phyloP scores from a whole-genome alignment of 2,888 invertebrate species.

The Camponotus fellah region DNA sequence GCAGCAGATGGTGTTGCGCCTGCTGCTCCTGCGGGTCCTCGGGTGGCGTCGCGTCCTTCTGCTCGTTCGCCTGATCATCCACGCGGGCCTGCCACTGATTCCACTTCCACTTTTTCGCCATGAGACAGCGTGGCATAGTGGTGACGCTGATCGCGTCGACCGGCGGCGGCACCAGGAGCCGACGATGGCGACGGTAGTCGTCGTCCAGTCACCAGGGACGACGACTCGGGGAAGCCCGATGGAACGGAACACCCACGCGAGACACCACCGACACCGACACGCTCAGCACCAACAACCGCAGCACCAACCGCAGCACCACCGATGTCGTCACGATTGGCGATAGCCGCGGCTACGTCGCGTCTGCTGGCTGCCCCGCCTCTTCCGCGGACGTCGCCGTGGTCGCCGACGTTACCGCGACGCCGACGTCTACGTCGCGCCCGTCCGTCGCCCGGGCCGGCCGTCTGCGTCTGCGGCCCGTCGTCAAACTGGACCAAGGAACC shows the following conservation, averaged over 20 bases:
- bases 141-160: constrained; percentile 38
- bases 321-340: constrained; percentile 72
- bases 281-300: constrained; percentile 66
- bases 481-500: constrained; percentile 73
- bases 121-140: constrained; percentile 96
- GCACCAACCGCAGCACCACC: constrained; percentile 74
- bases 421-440: constrained; percentile 79
- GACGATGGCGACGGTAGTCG: neutral
- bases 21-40: constrained; percentile 67
- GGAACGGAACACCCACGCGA: constrained; percentile 38
- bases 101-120: constrained; percentile 98
- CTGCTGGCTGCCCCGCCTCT: constrained; percentile 40
- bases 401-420: constrained; percentile 70
- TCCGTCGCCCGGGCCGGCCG: constrained; percentile 71
- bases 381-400: constrained; percentile 57
- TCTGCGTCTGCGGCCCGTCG: constrained; percentile 54
- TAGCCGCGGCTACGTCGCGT: constrained; percentile 58
- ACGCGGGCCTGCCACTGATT: constrained; percentile 92
- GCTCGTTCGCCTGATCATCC: constrained; percentile 84
- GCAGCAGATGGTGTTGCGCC: constrained; percentile 56
- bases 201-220: constrained; percentile 38
- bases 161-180: constrained; percentile 2
- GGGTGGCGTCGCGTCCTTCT: constrained; percentile 72
- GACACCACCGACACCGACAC: constrained; percentile 70
- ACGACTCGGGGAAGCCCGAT: neutral